Percentiles rank a stretch among this genome's conserved stretches.
These are phyloP conservation scores for Merluccius polli DNA, from an alignment of 2,797 vertebrate genomes.

Conservation along the genomic window DNA sequence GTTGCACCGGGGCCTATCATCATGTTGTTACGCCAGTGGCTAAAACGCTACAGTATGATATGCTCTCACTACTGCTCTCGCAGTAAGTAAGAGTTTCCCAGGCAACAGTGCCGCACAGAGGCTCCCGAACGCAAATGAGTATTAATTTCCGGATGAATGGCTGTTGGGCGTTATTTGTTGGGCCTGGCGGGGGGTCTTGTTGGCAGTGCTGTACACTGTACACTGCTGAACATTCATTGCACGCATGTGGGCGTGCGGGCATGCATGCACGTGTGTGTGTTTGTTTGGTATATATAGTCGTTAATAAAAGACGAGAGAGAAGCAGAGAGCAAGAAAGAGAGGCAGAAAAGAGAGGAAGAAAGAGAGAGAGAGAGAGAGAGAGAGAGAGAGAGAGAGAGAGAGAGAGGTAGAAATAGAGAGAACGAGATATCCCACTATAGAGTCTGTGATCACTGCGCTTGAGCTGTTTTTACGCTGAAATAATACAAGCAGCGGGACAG, in stretches of 20 bases:
- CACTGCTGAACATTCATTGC: background rate
- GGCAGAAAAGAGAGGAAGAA: background rate
- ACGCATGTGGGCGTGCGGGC: slow-evolving; percentile 2
- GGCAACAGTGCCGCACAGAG: too few relatives aligned
- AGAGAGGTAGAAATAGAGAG: background rate
- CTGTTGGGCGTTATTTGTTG: too few relatives aligned
- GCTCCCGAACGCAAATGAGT: too few relatives aligned
- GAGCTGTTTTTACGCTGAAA: background rate
- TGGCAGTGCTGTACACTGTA: too few relatives aligned
- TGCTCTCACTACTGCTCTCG: too few relatives aligned
- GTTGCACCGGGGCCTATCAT: too few relatives aligned
- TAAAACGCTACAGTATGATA: too few relatives aligned
- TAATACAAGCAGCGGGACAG: background rate
- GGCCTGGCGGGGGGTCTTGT: too few relatives aligned
- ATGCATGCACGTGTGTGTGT: slow-evolving; percentile 1
- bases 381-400: background rate
- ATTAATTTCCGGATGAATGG: too few relatives aligned
- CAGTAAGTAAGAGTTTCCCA: too few relatives aligned
- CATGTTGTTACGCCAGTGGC: too few relatives aligned
- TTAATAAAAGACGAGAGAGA: background rate
- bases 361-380: background rate
- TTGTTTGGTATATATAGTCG: background rate
- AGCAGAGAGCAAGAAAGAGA: background rate
- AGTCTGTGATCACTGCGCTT: background rate
- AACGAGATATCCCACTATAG: background rate